These are phyloP conservation scores for Kryptolebias marmoratus DNA, from an alignment of 2,113 vertebrate genomes.

Conservation along the genomic window DNA sequence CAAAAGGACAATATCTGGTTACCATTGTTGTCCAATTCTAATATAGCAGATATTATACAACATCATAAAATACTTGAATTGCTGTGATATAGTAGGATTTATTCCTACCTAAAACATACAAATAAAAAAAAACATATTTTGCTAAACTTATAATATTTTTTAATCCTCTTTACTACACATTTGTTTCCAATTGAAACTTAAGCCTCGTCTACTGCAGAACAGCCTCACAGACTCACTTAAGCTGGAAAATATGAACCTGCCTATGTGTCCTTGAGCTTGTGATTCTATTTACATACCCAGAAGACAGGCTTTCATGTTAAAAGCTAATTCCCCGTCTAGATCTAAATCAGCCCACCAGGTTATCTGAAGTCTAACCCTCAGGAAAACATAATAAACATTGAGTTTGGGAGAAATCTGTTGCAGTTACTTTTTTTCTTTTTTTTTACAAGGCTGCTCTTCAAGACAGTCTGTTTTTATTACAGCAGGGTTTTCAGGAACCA, in stretches of 20 bases:
- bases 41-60: too few relatives aligned
- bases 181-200: constrained; percentile 1
- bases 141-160: neutral
- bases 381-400: constrained; percentile 44
- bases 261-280: constrained; percentile 5
- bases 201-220: constrained; percentile 1
- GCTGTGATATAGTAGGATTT: too few relatives aligned
- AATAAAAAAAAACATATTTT: neutral
- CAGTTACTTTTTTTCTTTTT: constrained; percentile 10
- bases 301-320: constrained; percentile 51
- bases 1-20: too few relatives aligned
- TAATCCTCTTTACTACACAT: neutral
- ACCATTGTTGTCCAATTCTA: too few relatives aligned
- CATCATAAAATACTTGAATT: too few relatives aligned
- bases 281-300: constrained; percentile 44
- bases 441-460: constrained; percentile 33
- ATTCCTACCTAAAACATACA: too few relatives aligned
- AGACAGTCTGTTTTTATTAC: constrained; percentile 64
- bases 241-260: constrained; percentile 33
- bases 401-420: constrained; percentile 32
- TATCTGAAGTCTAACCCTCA: constrained; percentile 37
- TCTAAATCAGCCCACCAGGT: constrained; percentile 35
- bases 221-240: constrained; percentile 12
- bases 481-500: constrained; percentile 64
- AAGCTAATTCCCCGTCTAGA: constrained; percentile 46